A percentile compares a stretch with the other conserved stretches of the same genome.
Evolutionary conservation across 2,888 invertebrate species (phyloP).

Genomic region (Lochmaea crataegi): DNA sequence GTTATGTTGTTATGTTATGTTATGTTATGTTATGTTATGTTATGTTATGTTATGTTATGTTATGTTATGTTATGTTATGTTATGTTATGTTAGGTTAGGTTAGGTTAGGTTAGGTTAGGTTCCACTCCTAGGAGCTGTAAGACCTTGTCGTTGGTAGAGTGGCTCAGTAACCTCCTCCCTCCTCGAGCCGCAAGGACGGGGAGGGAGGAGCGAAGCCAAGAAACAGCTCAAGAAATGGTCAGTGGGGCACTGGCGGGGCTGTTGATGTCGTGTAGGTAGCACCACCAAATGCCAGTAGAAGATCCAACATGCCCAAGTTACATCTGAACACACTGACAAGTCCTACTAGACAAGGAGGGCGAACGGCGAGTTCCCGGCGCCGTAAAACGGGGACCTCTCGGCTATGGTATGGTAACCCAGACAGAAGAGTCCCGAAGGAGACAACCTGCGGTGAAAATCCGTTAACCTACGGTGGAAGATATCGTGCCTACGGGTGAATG

Average conservation of each 20-base stretch:
- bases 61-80: no score
- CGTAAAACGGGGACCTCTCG: neutral
- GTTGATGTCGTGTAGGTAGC: no score
- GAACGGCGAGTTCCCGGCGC: neutral
- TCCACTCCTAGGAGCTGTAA: neutral
- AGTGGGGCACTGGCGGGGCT: no score
- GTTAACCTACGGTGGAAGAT: constrained; percentile 8
- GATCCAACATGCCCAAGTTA: neutral
- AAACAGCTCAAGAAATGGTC: no score
- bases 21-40: no score
- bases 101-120: constrained; percentile 1
- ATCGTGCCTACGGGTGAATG: neutral
- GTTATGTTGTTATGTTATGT: no score
- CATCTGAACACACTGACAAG: neutral
- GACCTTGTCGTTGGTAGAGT: no score
- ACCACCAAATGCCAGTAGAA: no score
- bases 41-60: no score
- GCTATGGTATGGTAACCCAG: neutral
- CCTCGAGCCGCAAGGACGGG: neutral
- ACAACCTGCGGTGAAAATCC: neutral
- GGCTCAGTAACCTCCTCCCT: no score
- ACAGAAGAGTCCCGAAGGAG: neutral
- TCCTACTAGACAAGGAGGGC: neutral
- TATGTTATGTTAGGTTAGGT: neutral
- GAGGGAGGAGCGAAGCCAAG: no score